These are phyloP conservation scores for Leucoraja ocellata DNA, from an alignment of 2,797 vertebrate species.

Conservation along the genomic window DNA sequence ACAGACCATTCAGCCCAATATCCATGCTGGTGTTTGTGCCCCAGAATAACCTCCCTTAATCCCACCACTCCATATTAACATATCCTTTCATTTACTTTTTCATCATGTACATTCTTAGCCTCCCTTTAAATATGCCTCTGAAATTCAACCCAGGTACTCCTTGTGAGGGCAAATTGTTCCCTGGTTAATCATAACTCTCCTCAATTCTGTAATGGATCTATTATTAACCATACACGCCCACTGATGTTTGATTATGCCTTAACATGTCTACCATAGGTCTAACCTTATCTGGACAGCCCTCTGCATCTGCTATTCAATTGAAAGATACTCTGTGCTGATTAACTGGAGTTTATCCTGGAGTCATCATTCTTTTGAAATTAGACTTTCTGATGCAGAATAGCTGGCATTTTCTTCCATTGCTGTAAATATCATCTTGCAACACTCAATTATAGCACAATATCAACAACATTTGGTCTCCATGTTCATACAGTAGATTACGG, in stretches of 20 bases:
- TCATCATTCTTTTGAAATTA: neutral
- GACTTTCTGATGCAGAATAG: neutral
- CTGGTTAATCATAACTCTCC: neutral
- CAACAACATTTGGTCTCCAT: constrained; percentile 19
- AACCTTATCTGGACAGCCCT: neutral
- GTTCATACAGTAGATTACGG: neutral
- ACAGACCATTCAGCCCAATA: neutral
- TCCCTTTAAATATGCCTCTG: too few relatives aligned
- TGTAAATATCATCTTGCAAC: neutral
- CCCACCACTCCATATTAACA: neutral
- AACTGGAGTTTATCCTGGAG: neutral
- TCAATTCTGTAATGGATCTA: neutral
- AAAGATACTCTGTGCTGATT: neutral
- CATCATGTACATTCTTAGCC: neutral
- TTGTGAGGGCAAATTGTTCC: neutral
- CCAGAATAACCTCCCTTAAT: neutral
- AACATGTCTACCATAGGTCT: neutral
- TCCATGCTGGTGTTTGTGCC: neutral
- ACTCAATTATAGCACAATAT: neutral
- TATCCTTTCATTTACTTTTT: neutral
- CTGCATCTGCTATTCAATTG: neutral
- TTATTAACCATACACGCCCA: neutral
- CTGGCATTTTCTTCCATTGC: neutral
- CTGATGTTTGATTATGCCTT: neutral
- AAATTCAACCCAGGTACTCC: neutral